A percentile compares a stretch with the other conserved stretches of the same genome.
These are phyloP conservation scores for Oncorhynchus masou DNA, from an alignment of 2,113 vertebrate genomes.

Conservation along the genomic window DNA sequence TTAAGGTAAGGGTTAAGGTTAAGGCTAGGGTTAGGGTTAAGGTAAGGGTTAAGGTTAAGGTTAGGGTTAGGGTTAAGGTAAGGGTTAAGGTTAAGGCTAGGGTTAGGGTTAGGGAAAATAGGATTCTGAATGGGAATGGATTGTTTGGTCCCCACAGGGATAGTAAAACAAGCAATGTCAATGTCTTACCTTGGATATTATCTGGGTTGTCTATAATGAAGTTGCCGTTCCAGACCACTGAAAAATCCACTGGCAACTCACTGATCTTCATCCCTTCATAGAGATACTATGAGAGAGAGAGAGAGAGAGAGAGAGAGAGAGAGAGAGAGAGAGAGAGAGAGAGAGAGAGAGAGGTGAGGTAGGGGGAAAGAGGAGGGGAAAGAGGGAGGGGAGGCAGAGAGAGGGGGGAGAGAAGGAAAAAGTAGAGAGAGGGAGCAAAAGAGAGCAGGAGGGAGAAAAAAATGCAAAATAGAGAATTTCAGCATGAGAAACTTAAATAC, in stretches of 20 bases:
- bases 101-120: background rate
- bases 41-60: conserved; percentile 5
- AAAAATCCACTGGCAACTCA: conserved; percentile 93
- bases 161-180: background rate
- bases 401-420: too few relatives aligned
- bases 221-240: conserved; percentile 98
- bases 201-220: conserved; percentile 98
- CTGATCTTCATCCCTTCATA: conserved; percentile 96
- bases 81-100: background rate
- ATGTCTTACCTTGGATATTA: conserved; percentile 85
- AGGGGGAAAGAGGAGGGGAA: too few relatives aligned
- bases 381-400: background rate
- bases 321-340: too few relatives aligned
- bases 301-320: background rate
- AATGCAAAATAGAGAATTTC: conserved; percentile 29
- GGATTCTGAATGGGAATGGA: conserved; percentile 2
- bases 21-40: too few relatives aligned
- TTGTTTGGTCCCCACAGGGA: too few relatives aligned
- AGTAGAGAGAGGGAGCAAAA: too few relatives aligned
- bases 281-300: conserved; percentile 78
- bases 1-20: too few relatives aligned
- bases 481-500: conserved; percentile 28
- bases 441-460: background rate
- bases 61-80: too few relatives aligned
- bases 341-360: background rate